Evolutionary conservation across 1,140 invertebrate genomes (phyloP), one percentile per base, ranked within the genome.

Genomic region (Lordiphosa collinella): DNA sequence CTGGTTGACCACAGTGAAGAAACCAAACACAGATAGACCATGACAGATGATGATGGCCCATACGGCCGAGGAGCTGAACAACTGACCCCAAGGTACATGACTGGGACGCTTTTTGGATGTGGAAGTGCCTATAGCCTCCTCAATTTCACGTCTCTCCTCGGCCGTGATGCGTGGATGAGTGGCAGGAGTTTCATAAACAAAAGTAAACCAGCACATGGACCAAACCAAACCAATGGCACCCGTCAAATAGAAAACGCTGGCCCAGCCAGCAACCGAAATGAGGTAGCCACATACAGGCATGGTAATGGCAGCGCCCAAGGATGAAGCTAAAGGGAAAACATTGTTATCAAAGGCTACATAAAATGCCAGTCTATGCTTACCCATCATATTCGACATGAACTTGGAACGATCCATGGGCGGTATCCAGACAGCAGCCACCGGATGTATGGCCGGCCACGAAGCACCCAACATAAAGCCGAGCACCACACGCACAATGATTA

Each of bases 41-140:
- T 99, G 97, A 0, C 95, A 96, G 12, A 97, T 89, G 48, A 98
- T 92, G 79, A 98, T 96, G 2, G 97, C 96, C 96, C 96, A 98
- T 3, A 99, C 96, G 0, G 96, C 94, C 1, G 91, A 76, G 0
- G 96, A 97, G 1, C 92, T 93, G 4, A 98, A 88, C 60, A 99
- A 92, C 14, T 90, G 79, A 32, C 89, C 90, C 97, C 97, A 98
- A 0, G 97, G 97, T 0, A 95, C 93, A 29, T 91, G 86, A 31
- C 91, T 89, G 65, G 92, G 92, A 90, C 94, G 89, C 75, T 91
- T 91, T 56, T 86, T 89, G 14, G 85, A 90, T 25, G 86, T 89
- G 35, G 91, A 89, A 10, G 91, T 91, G 12, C 94, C 93, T 62
- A 96, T 93, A 9, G 92, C 90, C 11, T 92, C 91, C 86, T 95